Conservation (phyloP, 2,888 invertebrate species). For the Rhingia campestris region DNA sequence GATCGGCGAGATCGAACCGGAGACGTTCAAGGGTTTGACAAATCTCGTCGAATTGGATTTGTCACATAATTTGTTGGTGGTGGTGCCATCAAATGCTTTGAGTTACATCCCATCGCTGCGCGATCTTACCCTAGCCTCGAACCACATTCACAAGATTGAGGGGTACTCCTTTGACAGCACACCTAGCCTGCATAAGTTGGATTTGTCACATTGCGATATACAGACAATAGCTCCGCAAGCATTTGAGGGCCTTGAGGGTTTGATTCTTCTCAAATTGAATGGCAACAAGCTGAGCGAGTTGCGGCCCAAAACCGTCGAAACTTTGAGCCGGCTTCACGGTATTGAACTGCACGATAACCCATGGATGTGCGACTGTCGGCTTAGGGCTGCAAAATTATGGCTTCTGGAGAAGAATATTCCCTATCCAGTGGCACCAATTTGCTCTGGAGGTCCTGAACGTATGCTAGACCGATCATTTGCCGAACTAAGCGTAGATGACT, state of each 20-base stretch:
- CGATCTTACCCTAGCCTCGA: constrained; percentile 90
- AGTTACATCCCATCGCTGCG: constrained; percentile 91
- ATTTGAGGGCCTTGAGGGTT: constrained; percentile 89
- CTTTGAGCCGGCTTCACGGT: constrained; percentile 88
- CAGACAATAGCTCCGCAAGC: constrained; percentile 90
- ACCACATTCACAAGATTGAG: constrained; percentile 92
- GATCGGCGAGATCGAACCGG: constrained; percentile 92
- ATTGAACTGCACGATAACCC: constrained; percentile 94
- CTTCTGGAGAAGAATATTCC: constrained; percentile 90
- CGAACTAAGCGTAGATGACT: constrained; percentile 91
- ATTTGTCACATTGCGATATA: constrained; percentile 92
- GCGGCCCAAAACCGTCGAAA: constrained; percentile 89
- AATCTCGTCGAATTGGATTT: constrained; percentile 95
- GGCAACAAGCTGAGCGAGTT: constrained; percentile 90
- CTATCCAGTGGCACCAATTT: constrained; percentile 90
- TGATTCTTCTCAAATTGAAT: constrained; percentile 91
- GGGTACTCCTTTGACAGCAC: constrained; percentile 89
- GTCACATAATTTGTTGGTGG: constrained; percentile 91
- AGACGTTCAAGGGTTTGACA: constrained; percentile 92
- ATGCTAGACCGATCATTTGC: constrained; percentile 89
- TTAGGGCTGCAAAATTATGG: constrained; percentile 92
- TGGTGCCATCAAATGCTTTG: constrained; percentile 91
- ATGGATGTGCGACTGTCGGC: constrained; percentile 93
- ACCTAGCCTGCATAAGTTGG: constrained; percentile 90
- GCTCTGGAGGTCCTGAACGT: constrained; percentile 88